Percentiles rank a stretch among this genome's conserved stretches.
phyloP scores from a whole-genome alignment of 2,113 vertebrate species.

The Donacobius atricapilla region DNA sequence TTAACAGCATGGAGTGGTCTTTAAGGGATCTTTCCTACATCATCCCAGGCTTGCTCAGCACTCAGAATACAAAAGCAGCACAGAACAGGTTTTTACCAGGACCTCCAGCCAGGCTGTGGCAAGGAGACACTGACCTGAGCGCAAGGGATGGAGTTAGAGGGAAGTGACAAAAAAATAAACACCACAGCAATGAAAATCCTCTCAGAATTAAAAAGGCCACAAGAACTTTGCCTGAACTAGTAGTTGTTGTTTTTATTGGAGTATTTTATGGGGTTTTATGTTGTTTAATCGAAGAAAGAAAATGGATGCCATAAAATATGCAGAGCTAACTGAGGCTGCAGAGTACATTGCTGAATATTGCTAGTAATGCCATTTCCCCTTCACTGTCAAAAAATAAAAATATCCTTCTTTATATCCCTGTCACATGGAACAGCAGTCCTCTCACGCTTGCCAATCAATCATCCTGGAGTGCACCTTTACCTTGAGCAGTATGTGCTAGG shows the following conservation, averaged over 20 bases:
- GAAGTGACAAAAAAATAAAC: background rate
- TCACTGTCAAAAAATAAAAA: slow-evolving; percentile 58
- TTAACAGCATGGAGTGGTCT: background rate
- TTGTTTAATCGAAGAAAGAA: slow-evolving; percentile 67
- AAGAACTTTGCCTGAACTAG: slow-evolving; percentile 39
- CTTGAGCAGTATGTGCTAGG: slow-evolving; percentile 24
- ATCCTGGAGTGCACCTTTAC: slow-evolving; percentile 41
- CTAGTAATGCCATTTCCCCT: slow-evolving; percentile 55
- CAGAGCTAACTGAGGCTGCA: slow-evolving; percentile 40
- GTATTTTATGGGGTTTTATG: slow-evolving; percentile 52
- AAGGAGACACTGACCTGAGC: background rate
- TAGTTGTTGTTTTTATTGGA: slow-evolving; percentile 55
- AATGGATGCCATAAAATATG: slow-evolving; percentile 55
- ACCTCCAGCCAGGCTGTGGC: background rate
- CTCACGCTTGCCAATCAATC: slow-evolving; percentile 27
- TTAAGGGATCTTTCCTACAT: background rate
- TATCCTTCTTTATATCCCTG: slow-evolving; percentile 44
- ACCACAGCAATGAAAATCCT: background rate
- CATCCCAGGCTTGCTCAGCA: background rate
- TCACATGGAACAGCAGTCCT: slow-evolving; percentile 32
- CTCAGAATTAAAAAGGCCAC: slow-evolving; percentile 32
- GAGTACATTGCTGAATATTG: slow-evolving; percentile 37
- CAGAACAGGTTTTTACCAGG: background rate
- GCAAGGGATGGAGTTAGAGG: background rate
- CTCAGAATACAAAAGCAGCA: background rate